Conservation (phyloP, 2,797 vertebrate genomes). For the Erethizon dorsatum region DNA sequence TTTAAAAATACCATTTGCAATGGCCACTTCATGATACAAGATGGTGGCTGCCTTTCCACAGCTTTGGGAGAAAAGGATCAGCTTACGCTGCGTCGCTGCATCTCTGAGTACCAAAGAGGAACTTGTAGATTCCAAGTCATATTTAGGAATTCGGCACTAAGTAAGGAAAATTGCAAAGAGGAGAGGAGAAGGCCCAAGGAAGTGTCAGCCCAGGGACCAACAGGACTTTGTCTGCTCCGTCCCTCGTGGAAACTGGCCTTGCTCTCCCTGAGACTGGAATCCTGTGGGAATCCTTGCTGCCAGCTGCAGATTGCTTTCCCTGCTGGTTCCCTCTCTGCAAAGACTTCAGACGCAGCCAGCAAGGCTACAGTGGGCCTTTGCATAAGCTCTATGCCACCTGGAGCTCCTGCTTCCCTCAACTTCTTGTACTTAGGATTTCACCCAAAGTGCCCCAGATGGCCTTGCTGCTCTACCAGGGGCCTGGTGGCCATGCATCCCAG, state of each 20-base stretch:
- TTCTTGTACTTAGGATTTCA: too few relatives aligned
- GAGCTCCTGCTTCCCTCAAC: not conserved
- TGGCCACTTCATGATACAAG: not conserved
- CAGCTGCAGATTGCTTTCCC: not conserved
- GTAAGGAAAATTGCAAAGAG: not conserved
- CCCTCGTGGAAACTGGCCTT: not conserved
- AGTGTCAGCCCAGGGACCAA: rapidly evolving
- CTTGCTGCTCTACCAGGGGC: not conserved
- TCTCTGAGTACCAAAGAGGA: not conserved
- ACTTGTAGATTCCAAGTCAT: not conserved
- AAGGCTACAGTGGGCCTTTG: not conserved
- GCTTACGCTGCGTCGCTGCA: not conserved
- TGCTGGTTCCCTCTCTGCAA: not conserved
- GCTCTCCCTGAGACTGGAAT: not conserved
- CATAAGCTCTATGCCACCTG: not conserved
- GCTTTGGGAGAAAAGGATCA: not conserved
- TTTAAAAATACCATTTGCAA: not conserved
- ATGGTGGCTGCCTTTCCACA: not conserved
- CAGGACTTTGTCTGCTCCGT: rapidly evolving
- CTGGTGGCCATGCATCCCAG: not conserved
- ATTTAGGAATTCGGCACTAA: not conserved
- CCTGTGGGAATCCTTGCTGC: not conserved
- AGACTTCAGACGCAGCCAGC: not conserved
- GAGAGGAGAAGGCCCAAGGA: not conserved
- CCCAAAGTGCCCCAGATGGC: not conserved